A percentile compares a stretch with the other conserved stretches of the same genome.
These are phyloP conservation scores for Scaptomyza hsui DNA, from an alignment of 1,140 invertebrate species.

Conservation along the genomic window DNA sequence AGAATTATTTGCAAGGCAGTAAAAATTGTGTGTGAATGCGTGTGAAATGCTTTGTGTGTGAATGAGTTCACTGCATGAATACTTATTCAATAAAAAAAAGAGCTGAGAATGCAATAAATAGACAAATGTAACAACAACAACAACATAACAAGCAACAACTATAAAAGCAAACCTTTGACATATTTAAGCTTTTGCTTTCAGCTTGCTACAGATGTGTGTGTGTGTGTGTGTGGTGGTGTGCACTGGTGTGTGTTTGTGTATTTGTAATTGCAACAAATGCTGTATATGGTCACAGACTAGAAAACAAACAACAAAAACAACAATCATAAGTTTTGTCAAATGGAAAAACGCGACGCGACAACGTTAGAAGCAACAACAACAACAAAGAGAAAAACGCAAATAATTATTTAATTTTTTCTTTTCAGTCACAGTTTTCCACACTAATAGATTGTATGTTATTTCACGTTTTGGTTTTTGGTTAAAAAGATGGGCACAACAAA, in stretches of 20 bases:
- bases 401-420: constrained; percentile 8
- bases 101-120: neutral
- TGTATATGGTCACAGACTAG: constrained; percentile 70
- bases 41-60: constrained; percentile 7
- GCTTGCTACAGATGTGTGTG: constrained; percentile 14
- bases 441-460: constrained; percentile 20
- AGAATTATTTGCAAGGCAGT: neutral
- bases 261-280: constrained; percentile 66
- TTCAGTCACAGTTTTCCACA: constrained; percentile 13
- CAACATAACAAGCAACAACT: neutral
- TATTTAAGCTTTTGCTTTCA: constrained; percentile 58
- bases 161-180: constrained; percentile 70
- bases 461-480: neutral
- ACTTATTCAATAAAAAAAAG: constrained; percentile 59
- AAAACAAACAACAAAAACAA: constrained; percentile 39
- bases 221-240: constrained; percentile 8
- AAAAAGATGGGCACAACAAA: constrained; percentile 30
- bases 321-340: constrained; percentile 8
- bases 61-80: constrained; percentile 36
- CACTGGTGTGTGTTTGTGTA: constrained; percentile 40
- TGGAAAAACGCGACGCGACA: constrained; percentile 33
- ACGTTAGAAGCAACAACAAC: constrained; percentile 27
- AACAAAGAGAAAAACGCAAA: constrained; percentile 16
- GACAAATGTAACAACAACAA: neutral
- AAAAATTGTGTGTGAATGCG: constrained; percentile 7